Base-by-base conservation (phyloP, 2,888 invertebrate species). In the Bembecia ichneumoniformis region DNA sequence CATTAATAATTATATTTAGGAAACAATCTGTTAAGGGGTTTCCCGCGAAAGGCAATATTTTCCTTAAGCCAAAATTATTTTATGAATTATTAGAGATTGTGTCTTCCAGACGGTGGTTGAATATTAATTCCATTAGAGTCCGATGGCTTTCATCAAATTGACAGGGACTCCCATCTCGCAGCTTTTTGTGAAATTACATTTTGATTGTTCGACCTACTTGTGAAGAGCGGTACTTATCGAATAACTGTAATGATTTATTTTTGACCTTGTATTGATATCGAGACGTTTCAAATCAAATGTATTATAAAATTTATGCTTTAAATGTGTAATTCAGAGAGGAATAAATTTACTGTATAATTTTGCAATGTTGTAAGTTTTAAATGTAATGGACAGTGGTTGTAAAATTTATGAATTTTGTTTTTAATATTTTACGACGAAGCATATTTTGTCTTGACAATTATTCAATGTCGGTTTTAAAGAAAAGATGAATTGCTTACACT, bases 121-220 rank as follows among this genome's bases (percentile, higher is more conserved):
- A 40, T 61, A 65, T 67, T 64, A 64, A 67, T 68, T 60, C 52
- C 54, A 62, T 66, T 66, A 66, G 49, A 48, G 49, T 53, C 54
- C 56, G 55, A 57, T 54, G 58, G 60, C 58, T 63, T 58, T 58
- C 57, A 57, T 56, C 53, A 68, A 71, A 69, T 74, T 65, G 63
- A 55, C 53, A 57, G 55, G 52, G 58, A 63, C 56, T 54, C 54
- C 57, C 63, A 63, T 58, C 58, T 56, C 56, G 53, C 54, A 54
- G 62, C 63, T 64, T 68, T 71, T 71, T 66, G 65, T 57, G 51
- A 68, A 69, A 75, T 74, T 71, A 66, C 60, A 64, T 71, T 75
- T 71, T 65, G 62, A 71, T 68, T 66, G 57, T 55, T 56, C 55
- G 53, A 57, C 50, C 58, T 28, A 57, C 58, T 53, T 47, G 52